Evolutionary conservation across 2,797 vertebrate species (phyloP).

Genomic region (Cynodonichthys magdalenae): DNA sequence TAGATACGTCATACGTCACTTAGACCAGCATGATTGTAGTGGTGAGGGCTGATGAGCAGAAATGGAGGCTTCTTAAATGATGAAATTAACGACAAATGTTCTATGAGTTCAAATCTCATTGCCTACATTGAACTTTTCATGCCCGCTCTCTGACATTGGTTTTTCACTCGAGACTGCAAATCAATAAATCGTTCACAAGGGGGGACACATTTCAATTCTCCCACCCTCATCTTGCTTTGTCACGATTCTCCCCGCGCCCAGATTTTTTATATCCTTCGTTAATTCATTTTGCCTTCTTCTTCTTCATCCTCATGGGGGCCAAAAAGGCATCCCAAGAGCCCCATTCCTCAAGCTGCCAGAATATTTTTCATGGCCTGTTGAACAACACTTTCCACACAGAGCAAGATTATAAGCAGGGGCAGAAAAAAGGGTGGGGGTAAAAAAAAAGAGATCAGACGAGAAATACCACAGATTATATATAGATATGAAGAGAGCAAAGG

Average conservation of each 20-base stretch:
- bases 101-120: constrained; percentile 23
- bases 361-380: constrained; percentile 46
- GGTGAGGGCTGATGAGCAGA: not conserved
- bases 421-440: constrained; percentile 16
- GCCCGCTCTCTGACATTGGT: constrained; percentile 4
- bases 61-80: not conserved
- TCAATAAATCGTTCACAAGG: constrained; percentile 52
- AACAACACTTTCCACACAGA: constrained; percentile 70
- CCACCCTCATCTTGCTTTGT: constrained; percentile 1
- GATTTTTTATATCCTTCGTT: constrained; percentile 28
- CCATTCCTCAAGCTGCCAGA: constrained; percentile 15
- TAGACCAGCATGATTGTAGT: not conserved
- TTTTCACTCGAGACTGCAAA: constrained; percentile 30
- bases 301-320: constrained; percentile 14
- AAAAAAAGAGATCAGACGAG: constrained; percentile 40
- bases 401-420: constrained; percentile 14
- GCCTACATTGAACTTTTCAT: constrained; percentile 32
- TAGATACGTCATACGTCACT: not conserved
- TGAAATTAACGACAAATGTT: constrained; percentile 24
- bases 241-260: constrained; percentile 12
- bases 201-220: constrained; percentile 15
- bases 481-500: constrained; percentile 62
- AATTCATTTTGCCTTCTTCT: constrained; percentile 7
- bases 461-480: constrained; percentile 66
- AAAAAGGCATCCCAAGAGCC: constrained; percentile 38